These are phyloP conservation scores for Acanthochromis polyacanthus DNA, from an alignment of 2,113 vertebrate species.

Conservation along the genomic window DNA sequence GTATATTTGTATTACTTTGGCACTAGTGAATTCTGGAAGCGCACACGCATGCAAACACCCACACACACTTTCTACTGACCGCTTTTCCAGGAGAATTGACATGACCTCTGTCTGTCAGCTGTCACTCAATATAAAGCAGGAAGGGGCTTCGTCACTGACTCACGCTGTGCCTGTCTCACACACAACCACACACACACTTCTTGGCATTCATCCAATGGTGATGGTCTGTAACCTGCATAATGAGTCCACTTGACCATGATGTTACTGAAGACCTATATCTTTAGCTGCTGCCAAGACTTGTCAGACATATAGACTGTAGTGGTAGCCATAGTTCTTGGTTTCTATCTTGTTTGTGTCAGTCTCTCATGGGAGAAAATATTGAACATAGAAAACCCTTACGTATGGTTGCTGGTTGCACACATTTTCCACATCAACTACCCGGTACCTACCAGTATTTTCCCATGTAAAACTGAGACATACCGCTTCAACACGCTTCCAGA, in stretches of 20 bases:
- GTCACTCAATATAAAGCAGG: slow-evolving; percentile 46
- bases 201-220: neutral
- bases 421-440: too few species aligned
- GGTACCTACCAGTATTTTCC: too few species aligned
- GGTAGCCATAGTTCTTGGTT: too few species aligned
- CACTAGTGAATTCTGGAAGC: too few species aligned
- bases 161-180: neutral
- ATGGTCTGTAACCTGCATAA: neutral
- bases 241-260: neutral
- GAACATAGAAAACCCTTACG: too few species aligned
- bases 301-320: too few species aligned
- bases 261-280: neutral
- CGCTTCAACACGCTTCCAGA: too few species aligned
- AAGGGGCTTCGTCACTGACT: slow-evolving; percentile 1
- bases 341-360: too few species aligned
- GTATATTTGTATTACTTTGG: neutral
- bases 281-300: too few species aligned
- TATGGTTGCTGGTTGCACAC: too few species aligned
- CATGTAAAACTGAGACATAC: too few species aligned
- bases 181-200: neutral
- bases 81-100: slow-evolving; percentile 44
- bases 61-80: slow-evolving; percentile 6
- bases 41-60: neutral
- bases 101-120: slow-evolving; percentile 47
- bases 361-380: too few species aligned